These are phyloP conservation scores for Orthosia incerta DNA, from an alignment of 2,888 invertebrate species.

Conservation along the genomic window DNA sequence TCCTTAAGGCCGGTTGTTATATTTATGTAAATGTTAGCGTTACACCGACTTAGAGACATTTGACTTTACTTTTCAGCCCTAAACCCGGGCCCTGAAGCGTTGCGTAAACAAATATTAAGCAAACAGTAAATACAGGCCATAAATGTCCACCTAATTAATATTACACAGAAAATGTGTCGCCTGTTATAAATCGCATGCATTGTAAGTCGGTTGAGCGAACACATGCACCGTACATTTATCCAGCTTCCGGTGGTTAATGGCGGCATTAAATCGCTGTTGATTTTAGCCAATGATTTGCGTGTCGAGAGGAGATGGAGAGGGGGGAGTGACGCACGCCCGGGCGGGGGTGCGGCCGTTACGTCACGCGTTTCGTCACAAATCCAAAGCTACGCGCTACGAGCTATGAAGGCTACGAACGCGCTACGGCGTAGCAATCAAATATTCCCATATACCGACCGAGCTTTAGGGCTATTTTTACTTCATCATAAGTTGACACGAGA, in stretches of 20 bases:
- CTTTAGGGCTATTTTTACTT: slow-evolving; percentile 59
- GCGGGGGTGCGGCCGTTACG: slow-evolving; percentile 83
- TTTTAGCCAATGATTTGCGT: slow-evolving; percentile 83
- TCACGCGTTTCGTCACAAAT: slow-evolving; percentile 83
- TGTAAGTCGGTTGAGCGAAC: slow-evolving; percentile 50
- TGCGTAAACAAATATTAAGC: slow-evolving; percentile 47
- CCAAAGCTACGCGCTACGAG: slow-evolving; percentile 69
- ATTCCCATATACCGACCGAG: slow-evolving; percentile 43
- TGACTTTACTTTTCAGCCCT: slow-evolving; percentile 38
- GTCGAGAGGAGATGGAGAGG: slow-evolving; percentile 64
- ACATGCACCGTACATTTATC: slow-evolving; percentile 66
- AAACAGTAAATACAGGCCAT: slow-evolving; percentile 44
- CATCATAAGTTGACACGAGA: slow-evolving; percentile 48
- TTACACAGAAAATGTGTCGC: slow-evolving; percentile 35
- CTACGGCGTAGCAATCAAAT: slow-evolving; percentile 67
- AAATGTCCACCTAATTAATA: slow-evolving; percentile 52
- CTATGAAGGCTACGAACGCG: slow-evolving; percentile 42
- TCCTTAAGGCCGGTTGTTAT: slow-evolving; percentile 57
- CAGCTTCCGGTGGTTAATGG: slow-evolving; percentile 67
- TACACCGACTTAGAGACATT: slow-evolving; percentile 60
- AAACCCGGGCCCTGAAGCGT: slow-evolving; percentile 28
- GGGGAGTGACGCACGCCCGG: slow-evolving; percentile 76
- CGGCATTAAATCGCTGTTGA: slow-evolving; percentile 78
- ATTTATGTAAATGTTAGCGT: slow-evolving; percentile 60
- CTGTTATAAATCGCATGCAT: slow-evolving; percentile 53